These are phyloP conservation scores for Zalophus californianus DNA, from an alignment of 2,797 vertebrate genomes.

Conservation along the genomic window DNA sequence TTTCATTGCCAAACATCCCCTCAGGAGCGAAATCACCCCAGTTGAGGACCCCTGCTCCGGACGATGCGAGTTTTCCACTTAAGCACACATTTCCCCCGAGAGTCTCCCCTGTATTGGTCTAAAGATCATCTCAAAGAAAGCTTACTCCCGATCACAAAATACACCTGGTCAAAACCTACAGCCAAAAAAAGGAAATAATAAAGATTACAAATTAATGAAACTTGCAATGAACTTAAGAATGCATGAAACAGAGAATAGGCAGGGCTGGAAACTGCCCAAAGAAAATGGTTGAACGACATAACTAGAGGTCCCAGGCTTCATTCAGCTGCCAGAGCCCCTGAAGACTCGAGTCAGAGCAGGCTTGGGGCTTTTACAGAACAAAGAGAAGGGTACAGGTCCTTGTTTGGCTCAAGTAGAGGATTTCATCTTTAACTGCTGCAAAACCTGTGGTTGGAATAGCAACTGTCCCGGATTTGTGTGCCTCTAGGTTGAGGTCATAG, in stretches of 20 bases:
- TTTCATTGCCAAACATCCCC: background rate
- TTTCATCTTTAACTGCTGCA: background rate
- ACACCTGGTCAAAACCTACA: background rate
- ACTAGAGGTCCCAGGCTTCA: background rate
- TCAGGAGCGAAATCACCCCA: background rate
- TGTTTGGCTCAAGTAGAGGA: background rate
- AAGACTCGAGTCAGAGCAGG: background rate
- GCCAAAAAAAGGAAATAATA: background rate
- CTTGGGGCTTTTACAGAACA: background rate
- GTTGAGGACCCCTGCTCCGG: background rate
- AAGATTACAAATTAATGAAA: background rate
- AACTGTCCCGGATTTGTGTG: background rate
- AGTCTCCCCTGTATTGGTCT: too few species aligned
- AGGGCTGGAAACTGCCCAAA: background rate
- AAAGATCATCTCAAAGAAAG: background rate
- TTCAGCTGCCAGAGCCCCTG: background rate
- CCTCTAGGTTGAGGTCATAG: background rate
- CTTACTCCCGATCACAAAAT: background rate
- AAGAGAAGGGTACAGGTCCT: background rate
- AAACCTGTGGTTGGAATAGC: background rate
- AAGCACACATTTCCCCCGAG: background rate
- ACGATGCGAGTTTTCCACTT: background rate
- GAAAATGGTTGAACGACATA: background rate
- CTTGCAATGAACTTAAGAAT: background rate
- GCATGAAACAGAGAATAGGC: background rate